These are phyloP conservation scores for Coreius guichenoti DNA, from an alignment of 2,797 vertebrate species.

Conservation along the genomic window DNA sequence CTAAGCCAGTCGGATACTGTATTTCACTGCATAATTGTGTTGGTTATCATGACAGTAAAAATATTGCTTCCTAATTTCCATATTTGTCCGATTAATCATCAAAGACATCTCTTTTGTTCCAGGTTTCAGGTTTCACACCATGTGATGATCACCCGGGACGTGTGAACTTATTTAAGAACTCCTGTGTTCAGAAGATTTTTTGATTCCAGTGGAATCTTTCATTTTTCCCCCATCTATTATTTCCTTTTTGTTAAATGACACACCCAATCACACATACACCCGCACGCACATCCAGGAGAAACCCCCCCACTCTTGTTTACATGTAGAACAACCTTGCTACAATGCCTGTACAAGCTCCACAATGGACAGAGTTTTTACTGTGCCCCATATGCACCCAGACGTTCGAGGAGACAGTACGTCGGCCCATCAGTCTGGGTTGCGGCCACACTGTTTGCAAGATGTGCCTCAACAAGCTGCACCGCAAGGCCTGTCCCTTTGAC, in stretches of 20 bases:
- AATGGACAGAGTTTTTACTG: conserved; percentile 99
- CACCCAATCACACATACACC: conserved; percentile 57
- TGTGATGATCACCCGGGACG: conserved; percentile 83
- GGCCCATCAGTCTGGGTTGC: conserved; percentile 98
- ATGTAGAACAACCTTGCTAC: conserved; percentile 75
- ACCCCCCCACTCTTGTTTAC: conserved; percentile 78
- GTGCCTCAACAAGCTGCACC: conserved; percentile 99
- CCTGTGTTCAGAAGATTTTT: conserved; percentile 81
- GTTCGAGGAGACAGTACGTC: conserved; percentile 96
- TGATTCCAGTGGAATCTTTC: conserved; percentile 99
- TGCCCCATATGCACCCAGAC: conserved; percentile 99
- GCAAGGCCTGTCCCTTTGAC: conserved; percentile 99
- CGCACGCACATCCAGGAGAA: conserved; percentile 62
- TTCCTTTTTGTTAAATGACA: conserved; percentile 74
- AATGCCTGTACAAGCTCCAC: conserved; percentile 99
- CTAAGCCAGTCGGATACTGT: neutral
- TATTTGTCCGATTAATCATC: neutral
- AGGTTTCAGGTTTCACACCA: conserved; percentile 81
- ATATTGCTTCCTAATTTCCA: neutral
- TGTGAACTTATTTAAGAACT: conserved; percentile 82
- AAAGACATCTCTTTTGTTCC: conserved; percentile 58
- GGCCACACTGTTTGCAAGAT: conserved; percentile 99
- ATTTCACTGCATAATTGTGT: neutral
- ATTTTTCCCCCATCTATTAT: conserved; percentile 72
- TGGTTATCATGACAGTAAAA: neutral